Conservation (phyloP, 2,113 vertebrate species). For the Ivindomyrus marchei region DNA sequence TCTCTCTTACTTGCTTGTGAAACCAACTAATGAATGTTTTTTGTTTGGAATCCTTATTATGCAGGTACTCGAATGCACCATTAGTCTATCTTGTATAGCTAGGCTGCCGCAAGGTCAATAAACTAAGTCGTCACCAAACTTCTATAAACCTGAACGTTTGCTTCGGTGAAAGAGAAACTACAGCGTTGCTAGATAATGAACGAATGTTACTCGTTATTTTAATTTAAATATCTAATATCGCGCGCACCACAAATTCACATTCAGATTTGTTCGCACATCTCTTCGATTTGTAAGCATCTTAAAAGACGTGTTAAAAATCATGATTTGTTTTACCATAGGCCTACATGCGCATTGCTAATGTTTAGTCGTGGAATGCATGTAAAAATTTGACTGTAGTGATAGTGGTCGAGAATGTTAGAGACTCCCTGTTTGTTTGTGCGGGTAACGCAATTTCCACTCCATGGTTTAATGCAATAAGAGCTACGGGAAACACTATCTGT, state of each 20-base stretch:
- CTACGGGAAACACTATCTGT: constrained; percentile 44
- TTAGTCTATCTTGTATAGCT: not conserved
- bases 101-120: not conserved
- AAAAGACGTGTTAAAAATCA: not conserved
- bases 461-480: constrained; percentile 35
- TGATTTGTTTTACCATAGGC: not conserved
- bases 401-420: not conserved
- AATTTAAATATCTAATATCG: not conserved
- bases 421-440: constrained; percentile 23
- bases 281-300: not conserved
- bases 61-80: not conserved
- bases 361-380: not conserved
- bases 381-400: not conserved
- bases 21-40: not conserved
- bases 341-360: not conserved
- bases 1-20: not conserved
- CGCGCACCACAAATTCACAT: not conserved
- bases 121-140: not conserved
- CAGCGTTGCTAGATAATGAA: not conserved
- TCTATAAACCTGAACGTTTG: not conserved
- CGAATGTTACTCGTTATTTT: not conserved
- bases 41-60: not conserved
- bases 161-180: not conserved
- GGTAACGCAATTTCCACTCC: constrained; percentile 27
- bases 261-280: not conserved